Conservation (phyloP, 2,888 invertebrate species). For the Trilocha varians region DNA sequence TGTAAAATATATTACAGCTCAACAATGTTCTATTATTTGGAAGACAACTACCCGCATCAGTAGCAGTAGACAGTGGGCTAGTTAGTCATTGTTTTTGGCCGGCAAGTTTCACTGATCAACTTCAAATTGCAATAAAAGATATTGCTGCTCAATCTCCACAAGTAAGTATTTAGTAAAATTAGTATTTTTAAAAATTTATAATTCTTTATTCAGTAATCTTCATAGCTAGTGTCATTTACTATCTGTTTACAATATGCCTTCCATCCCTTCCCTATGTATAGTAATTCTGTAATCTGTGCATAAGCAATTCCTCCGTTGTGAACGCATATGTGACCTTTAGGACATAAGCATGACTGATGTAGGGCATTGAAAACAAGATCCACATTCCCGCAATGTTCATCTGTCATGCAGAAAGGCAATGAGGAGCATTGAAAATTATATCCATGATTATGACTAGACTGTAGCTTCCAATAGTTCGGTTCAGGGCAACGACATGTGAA, state of each 20-base stretch:
- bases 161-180: conserved; percentile 74
- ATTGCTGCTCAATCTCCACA: conserved; percentile 83
- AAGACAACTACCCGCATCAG: conserved; percentile 85
- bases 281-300: conserved; percentile 63
- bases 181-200: no score
- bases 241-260: conserved; percentile 67
- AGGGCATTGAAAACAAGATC: conserved; percentile 72
- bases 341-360: conserved; percentile 77
- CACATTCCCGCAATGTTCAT: conserved; percentile 76
- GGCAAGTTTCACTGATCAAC: conserved; percentile 82
- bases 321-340: conserved; percentile 73
- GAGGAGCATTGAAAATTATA: conserved; percentile 59
- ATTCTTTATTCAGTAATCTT: no score
- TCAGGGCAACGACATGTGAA: conserved; percentile 65
- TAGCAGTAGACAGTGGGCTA: conserved; percentile 84
- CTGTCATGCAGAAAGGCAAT: conserved; percentile 62
- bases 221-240: conserved; percentile 37
- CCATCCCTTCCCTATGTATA: conserved; percentile 73
- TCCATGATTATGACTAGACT: conserved; percentile 25
- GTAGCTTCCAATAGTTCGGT: conserved; percentile 67
- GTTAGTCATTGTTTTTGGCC: conserved; percentile 87
- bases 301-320: conserved; percentile 57
- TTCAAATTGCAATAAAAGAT: conserved; percentile 77
- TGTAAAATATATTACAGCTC: conserved; percentile 30
- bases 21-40: conserved; percentile 68